Evolutionary conservation across 1,140 invertebrate genomes (phyloP).

Genomic region (Manduca sexta): DNA sequence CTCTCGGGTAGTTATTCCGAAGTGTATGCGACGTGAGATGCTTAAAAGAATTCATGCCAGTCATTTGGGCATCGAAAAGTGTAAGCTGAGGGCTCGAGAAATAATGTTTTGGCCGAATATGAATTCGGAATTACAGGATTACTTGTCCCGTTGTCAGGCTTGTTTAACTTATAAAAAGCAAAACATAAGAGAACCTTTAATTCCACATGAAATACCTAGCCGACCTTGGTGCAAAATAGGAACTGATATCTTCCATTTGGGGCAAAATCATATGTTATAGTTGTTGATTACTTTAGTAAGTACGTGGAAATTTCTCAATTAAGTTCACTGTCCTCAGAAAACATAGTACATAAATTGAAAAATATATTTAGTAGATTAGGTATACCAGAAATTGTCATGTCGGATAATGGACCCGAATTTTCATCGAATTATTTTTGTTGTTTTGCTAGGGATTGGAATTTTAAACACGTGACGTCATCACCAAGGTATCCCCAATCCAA

Average conservation of each 20-base stretch:
- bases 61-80: constrained; percentile 15
- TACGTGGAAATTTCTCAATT: constrained; percentile 31
- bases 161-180: constrained; percentile 14
- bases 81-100: constrained; percentile 10
- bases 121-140: constrained; percentile 8
- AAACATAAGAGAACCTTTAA: constrained; percentile 38
- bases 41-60: constrained; percentile 17
- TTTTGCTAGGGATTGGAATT: constrained; percentile 53
- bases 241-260: constrained; percentile 40
- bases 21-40: constrained; percentile 31
- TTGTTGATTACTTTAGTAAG: constrained; percentile 49
- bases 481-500: constrained; percentile 60
- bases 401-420: constrained; percentile 64
- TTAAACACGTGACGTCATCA: constrained; percentile 42
- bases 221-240: constrained; percentile 5
- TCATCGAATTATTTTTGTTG: constrained; percentile 45
- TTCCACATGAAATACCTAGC: constrained; percentile 31
- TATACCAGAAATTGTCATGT: constrained; percentile 49
- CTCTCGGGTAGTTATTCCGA: constrained; percentile 14
- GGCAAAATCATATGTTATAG: constrained; percentile 35
- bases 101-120: constrained; percentile 18
- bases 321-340: constrained; percentile 5
- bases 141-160: constrained; percentile 8
- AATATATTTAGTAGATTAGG: constrained; percentile 50
- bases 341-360: constrained; percentile 33